Evolutionary conservation across 2,888 invertebrate species (phyloP).

Genomic region (Girardia tigrina): DNA sequence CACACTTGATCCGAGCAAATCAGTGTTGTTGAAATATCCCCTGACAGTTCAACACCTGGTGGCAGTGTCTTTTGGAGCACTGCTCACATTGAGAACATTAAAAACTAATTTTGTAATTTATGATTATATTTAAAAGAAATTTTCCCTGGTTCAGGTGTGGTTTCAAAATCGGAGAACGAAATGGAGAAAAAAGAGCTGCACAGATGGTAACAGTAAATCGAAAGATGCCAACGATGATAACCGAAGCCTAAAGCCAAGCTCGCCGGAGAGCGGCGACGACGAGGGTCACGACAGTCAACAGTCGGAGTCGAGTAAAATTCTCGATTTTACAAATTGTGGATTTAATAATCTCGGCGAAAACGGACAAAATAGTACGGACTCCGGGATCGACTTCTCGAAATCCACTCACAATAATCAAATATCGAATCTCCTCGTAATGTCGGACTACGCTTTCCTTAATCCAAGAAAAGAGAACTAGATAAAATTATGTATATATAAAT

Average conservation of each 20-base stretch:
- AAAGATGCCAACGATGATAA: neutral
- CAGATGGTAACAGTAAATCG: slow-evolving; percentile 81
- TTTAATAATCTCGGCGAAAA: neutral
- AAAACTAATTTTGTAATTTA: too few relatives aligned
- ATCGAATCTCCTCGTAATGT: slow-evolving; percentile 1
- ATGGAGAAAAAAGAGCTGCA: slow-evolving; percentile 98
- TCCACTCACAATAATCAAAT: neutral
- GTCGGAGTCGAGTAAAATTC: neutral
- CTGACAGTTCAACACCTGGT: too few relatives aligned
- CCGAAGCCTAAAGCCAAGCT: neutral
- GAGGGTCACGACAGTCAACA: slow-evolving; percentile 11
- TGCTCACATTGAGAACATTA: too few relatives aligned
- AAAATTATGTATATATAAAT: neutral
- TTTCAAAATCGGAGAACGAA: slow-evolving; percentile 98
- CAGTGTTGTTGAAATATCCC: too few relatives aligned
- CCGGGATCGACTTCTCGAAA: neutral
- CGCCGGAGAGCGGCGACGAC: slow-evolving; percentile 1
- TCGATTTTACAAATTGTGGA: slow-evolving; percentile 18
- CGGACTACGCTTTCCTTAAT: neutral
- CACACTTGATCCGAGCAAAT: too few relatives aligned
- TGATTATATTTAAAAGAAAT: too few relatives aligned
- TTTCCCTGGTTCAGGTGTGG: slow-evolving; percentile 99
- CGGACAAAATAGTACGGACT: neutral
- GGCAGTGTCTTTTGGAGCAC: too few relatives aligned
- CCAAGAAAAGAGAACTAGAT: slow-evolving; percentile 11